These are phyloP conservation scores for Toxonevra muliebris DNA, from an alignment of 2,888 invertebrate species.

Conservation along the genomic window DNA sequence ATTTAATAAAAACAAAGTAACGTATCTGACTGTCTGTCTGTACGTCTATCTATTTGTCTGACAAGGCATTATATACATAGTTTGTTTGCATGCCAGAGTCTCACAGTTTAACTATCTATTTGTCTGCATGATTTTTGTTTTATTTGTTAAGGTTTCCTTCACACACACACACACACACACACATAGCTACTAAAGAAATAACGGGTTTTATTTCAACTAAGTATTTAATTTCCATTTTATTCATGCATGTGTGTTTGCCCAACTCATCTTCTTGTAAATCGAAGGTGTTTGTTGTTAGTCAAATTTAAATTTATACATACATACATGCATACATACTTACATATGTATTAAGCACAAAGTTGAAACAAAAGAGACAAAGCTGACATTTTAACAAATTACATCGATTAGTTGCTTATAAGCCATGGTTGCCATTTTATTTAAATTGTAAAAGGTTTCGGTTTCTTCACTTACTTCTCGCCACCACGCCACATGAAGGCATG, in stretches of 20 bases:
- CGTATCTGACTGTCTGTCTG: too few species aligned
- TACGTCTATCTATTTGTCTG: too few species aligned
- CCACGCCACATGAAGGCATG: constrained; percentile 18
- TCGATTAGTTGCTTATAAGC: constrained; percentile 44
- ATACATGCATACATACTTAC: neutral
- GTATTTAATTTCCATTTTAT: too few species aligned
- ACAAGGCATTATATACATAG: too few species aligned
- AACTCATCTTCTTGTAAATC: constrained; percentile 16
- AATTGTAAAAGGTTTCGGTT: constrained; percentile 1
- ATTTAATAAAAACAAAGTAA: too few species aligned
- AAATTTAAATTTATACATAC: neutral
- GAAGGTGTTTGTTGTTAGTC: neutral
- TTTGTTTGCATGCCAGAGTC: too few species aligned
- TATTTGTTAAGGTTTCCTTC: too few species aligned
- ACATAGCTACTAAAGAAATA: too few species aligned
- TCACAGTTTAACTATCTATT: too few species aligned
- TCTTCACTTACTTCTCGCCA: neutral
- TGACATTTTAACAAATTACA: constrained; percentile 49
- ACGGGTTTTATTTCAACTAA: too few species aligned
- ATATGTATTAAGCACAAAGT: neutral
- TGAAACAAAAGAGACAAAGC: constrained; percentile 39
- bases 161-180: too few species aligned
- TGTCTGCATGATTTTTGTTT: too few species aligned
- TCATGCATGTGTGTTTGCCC: neutral
- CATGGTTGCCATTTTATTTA: constrained; percentile 37